Base-by-base conservation (phyloP, 2,113 vertebrate genomes). In the Poeciliopsis prolifica region DNA sequence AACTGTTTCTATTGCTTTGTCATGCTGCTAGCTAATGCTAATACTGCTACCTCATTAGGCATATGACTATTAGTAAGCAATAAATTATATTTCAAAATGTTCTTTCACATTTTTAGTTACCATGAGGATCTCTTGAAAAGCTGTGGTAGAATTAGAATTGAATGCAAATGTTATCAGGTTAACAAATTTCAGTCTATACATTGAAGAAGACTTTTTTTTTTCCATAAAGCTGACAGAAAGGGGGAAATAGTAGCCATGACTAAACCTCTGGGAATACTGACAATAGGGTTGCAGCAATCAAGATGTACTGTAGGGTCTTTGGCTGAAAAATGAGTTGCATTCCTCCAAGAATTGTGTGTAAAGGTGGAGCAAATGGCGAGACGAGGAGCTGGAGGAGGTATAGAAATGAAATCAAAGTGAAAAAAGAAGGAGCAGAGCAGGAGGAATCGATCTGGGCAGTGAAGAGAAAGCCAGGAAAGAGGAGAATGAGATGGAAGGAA, bases 401-500 rank as follows among this genome's bases (percentile, higher is more conserved):
- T 75, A 61, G 68, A 74, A 70, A 74, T 74, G 14, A 71, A 78
- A 74, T 80, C 17, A 51, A 1, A 77, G 75, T 70, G 44, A 42
- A 72, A 60, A 67, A 12, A 48, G 40, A 19, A 60, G n/a, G 33
- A 61, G 65, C 54, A 22, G 73, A 61, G 70, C 74, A 26, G 17
- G 68, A n/a, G 66, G 42, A 72, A 86, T 88, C 7, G 74, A 87
- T 87, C 65, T 8, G 28, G 61, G 68, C 24, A 31, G 75, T 75
- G 79, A 86, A 81, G 44, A 79, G 67, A 68, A 13, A n/a, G 58
- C 64, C 22, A 24, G 74, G 51, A 35, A 68, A 22, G 61, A 73
- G 70, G 37, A 51, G 78, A 71, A 83, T 74, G 78, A 80, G 68
- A 83, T 73, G 75, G 81, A 80, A 62, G 82, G 68, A 73, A 65